Evolutionary conservation across 2,113 vertebrate genomes (phyloP), one percentile per base, ranked within the genome.

Genomic region (Platichthys flesus): DNA sequence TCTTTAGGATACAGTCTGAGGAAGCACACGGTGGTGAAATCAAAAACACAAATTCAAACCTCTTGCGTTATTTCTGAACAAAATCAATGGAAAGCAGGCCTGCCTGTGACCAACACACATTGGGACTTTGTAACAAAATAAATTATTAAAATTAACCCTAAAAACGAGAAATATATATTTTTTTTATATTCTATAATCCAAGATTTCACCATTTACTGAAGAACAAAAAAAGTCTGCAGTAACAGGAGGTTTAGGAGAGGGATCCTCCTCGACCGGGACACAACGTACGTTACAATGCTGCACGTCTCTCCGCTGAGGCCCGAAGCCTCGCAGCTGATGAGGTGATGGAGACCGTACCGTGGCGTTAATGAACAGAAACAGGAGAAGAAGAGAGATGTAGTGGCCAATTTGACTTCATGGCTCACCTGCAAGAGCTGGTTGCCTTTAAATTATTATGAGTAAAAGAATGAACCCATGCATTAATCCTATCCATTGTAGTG

Each of bases 121-220:
- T 55, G 61, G 85, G 81, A 86, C 12, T 83, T 57, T 31, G 24
- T 79, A 81, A 73, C 71, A 89, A 91, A 92, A 94, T 94, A 94
- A 94, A 94, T 94, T 91, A 93, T 85, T 85, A 81, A 78, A 85
- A 83, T 70, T 18, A 71, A 77, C 60, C 47, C 20, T 66, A 76
- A 57, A 60, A 76, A 77, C 58, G 82, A 52, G 87, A 76, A 76
- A 79, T 74, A 78, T 76, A 81, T 72, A 86, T 84, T 2, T 2
- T 51, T 51, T 51, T 61, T 51, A 76, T 71, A 80, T 78, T 72
- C 49, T 68, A 77, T 72, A 84, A 76, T 72, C 78, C 31, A 52
- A 73, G 64, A 64, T 54, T 77, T 80, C 70, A 68, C 62, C 69
- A 80, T 78, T 88, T 68, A 71, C 58, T 54, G 49, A 81, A 85